phyloP scores from a whole-genome alignment of 2,888 invertebrate genomes.

The Scrobipalpa costella region DNA sequence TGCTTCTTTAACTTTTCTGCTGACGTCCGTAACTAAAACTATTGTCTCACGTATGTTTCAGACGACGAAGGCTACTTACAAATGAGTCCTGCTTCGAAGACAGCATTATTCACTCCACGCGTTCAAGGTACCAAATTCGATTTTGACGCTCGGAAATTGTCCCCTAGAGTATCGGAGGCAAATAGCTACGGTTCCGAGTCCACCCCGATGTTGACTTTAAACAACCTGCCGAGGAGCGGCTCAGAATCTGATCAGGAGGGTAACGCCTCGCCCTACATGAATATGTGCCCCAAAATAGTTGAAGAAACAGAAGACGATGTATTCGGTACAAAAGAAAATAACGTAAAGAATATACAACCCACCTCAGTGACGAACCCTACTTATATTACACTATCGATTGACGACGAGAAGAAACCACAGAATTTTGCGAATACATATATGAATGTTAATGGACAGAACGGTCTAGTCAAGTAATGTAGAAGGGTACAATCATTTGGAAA shows the following conservation, averaged over 20 bases:
- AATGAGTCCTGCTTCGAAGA: conserved; percentile 79
- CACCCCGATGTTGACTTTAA: conserved; percentile 78
- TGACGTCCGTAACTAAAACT: conserved; percentile 22
- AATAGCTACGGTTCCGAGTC: conserved; percentile 67
- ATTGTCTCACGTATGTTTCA: conserved; percentile 44
- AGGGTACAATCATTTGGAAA: conserved; percentile 19
- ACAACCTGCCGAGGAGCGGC: conserved; percentile 64
- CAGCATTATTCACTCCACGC: conserved; percentile 81
- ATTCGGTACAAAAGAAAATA: conserved; percentile 60
- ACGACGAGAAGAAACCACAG: conserved; percentile 65
- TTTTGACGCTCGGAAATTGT: conserved; percentile 70
- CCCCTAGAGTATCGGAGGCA: conserved; percentile 50
- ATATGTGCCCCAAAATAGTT: conserved; percentile 62
- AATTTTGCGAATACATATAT: conserved; percentile 62
- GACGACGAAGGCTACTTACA: conserved; percentile 82
- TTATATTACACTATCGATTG: conserved; percentile 63
- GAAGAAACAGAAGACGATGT: conserved; percentile 73
- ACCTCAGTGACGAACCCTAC: conserved; percentile 68
- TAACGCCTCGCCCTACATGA: conserved; percentile 56
- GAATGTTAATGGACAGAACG: conserved; percentile 65
- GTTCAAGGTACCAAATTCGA: conserved; percentile 70
- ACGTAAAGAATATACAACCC: conserved; percentile 58
- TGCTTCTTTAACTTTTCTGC: conserved; percentile 8
- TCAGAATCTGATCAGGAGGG: conserved; percentile 72
- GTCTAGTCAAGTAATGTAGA: conserved; percentile 71